Conservation (phyloP, 2,113 vertebrate species). For the Pungitius pungitius region DNA sequence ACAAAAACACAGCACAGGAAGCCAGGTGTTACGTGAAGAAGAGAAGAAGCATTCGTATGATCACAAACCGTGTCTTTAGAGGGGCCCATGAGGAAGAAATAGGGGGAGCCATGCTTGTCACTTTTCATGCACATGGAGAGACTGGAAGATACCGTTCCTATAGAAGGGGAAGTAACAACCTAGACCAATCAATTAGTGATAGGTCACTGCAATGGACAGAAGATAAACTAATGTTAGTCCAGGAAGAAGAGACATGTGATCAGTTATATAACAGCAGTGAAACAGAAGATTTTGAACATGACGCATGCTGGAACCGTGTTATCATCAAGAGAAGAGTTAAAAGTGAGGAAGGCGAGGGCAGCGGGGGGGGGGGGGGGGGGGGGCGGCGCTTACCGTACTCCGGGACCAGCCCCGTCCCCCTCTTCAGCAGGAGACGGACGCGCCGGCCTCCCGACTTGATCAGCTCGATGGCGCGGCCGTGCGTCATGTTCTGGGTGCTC, state of each 20-base stretch:
- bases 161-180: conserved; percentile 99
- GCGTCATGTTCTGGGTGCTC: conserved; percentile 96
- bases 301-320: conserved; percentile 50
- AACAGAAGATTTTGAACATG: conserved; percentile 30
- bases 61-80: conserved; percentile 99
- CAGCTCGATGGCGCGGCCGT: conserved; percentile 95
- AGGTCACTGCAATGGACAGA: conserved; percentile 86
- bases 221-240: conserved; percentile 83
- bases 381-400: conserved; percentile 91
- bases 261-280: conserved; percentile 46
- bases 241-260: conserved; percentile 61
- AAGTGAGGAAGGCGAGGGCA: background rate
- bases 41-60: conserved; percentile 88
- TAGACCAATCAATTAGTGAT: conserved; percentile 99
- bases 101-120: conserved; percentile 99
- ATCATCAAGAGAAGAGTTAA: conserved; percentile 34
- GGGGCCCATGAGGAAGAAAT: conserved; percentile 99
- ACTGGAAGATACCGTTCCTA: conserved; percentile 99
- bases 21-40: conserved; percentile 81
- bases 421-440: conserved; percentile 92
- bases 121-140: conserved; percentile 99
- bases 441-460: conserved; percentile 96
- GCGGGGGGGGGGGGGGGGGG: too few relatives aligned
- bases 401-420: conserved; percentile 95
- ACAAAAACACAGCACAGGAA: conserved; percentile 62